Evolutionary conservation across 1,140 invertebrate species (phyloP).

Genomic region (Cepaea nemoralis): DNA sequence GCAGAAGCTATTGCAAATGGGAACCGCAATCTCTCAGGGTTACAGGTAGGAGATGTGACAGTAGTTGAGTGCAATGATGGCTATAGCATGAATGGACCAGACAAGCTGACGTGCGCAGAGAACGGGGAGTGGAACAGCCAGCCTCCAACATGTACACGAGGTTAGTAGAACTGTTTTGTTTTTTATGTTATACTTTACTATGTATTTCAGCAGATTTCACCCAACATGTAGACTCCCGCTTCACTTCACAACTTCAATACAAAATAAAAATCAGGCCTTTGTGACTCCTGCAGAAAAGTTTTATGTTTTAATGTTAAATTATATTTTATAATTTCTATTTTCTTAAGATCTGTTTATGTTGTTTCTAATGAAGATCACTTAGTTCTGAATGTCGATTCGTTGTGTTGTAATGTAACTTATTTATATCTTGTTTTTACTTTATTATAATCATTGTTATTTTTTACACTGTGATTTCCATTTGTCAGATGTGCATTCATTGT

Average conservation of each 20-base stretch:
- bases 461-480: too few species aligned
- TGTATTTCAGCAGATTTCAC: neutral
- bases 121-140: slow-evolving; percentile 51
- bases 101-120: slow-evolving; percentile 39
- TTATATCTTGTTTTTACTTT: too few species aligned
- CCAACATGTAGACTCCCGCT: neutral
- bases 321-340: too few species aligned
- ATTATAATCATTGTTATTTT: too few species aligned
- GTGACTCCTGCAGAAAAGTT: too few species aligned
- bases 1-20: slow-evolving; percentile 49
- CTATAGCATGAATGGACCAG: slow-evolving; percentile 31
- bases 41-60: slow-evolving; percentile 42
- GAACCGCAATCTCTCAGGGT: slow-evolving; percentile 48
- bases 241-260: neutral
- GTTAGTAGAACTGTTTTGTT: neutral
- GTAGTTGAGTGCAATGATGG: slow-evolving; percentile 47
- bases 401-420: too few species aligned
- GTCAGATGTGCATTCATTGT: too few species aligned
- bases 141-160: slow-evolving; percentile 43
- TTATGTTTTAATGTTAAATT: too few species aligned
- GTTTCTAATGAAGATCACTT: too few species aligned
- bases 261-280: too few species aligned
- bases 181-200: neutral
- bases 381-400: too few species aligned
- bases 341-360: too few species aligned